These are phyloP conservation scores for Forbesichthys papilliferus DNA, from an alignment of 2,113 vertebrate genomes.

Conservation along the genomic window DNA sequence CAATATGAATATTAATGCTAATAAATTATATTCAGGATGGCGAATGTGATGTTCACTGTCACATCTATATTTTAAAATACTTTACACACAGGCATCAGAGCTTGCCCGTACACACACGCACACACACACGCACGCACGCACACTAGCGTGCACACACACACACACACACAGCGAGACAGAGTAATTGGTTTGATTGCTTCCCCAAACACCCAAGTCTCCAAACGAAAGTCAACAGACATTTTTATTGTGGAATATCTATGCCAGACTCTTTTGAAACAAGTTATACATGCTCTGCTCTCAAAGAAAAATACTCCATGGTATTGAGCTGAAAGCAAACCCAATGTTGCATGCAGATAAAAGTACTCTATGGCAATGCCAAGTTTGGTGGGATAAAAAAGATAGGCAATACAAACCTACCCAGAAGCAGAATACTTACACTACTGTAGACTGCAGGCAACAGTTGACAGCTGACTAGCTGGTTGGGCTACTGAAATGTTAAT, in stretches of 20 bases:
- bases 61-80: slow-evolving; percentile 62
- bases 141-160: background rate
- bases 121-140: background rate
- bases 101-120: background rate
- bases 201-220: slow-evolving; percentile 61
- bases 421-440: slow-evolving; percentile 12
- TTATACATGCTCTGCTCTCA: slow-evolving; percentile 57
- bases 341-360: slow-evolving; percentile 1
- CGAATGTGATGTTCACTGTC: slow-evolving; percentile 47
- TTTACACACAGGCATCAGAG: slow-evolving; percentile 16
- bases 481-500: too few relatives aligned
- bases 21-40: slow-evolving; percentile 56
- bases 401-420: slow-evolving; percentile 14
- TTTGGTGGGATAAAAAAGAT: slow-evolving; percentile 28
- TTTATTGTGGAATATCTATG: slow-evolving; percentile 47
- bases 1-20: slow-evolving; percentile 56
- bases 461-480: background rate
- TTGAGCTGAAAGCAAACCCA: slow-evolving; percentile 7
- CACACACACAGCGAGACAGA: slow-evolving; percentile 13
- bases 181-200: slow-evolving; percentile 60
- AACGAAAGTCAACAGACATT: slow-evolving; percentile 48
- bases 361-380: slow-evolving; percentile 9
- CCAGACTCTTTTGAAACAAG: slow-evolving; percentile 46
- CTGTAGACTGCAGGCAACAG: background rate
- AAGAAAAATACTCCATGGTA: slow-evolving; percentile 45